Evolutionary conservation across 23 tunicate species (phyloP).

Genomic region (Trididemnum clinides): DNA sequence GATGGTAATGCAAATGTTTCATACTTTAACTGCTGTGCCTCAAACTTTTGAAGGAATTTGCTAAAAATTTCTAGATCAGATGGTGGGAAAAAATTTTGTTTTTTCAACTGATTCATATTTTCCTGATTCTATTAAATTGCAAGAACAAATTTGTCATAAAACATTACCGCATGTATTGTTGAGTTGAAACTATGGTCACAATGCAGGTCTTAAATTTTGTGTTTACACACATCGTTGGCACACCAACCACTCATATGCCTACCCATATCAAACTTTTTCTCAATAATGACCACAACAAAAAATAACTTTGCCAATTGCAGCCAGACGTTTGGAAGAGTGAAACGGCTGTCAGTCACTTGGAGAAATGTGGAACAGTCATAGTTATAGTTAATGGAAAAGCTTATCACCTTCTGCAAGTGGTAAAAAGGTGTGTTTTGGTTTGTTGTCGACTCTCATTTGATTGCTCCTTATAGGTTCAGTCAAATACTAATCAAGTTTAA

Average conservation of each 20-base stretch:
- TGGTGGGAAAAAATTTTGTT: background rate
- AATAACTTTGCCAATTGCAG: background rate
- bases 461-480: too few relatives aligned
- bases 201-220: too few relatives aligned
- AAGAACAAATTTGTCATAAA: background rate
- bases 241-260: background rate
- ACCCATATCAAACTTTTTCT: background rate
- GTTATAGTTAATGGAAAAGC: background rate
- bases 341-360: background rate
- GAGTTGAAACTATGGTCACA: too few relatives aligned
- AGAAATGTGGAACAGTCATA: background rate
- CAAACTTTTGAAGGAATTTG: background rate
- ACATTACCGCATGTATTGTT: too few relatives aligned
- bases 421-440: background rate
- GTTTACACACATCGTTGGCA: too few relatives aligned
- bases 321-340: background rate
- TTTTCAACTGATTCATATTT: background rate
- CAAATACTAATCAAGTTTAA: too few relatives aligned
- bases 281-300: background rate
- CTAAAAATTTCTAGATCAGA: background rate
- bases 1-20: conserved; percentile 7
- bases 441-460: too few relatives aligned
- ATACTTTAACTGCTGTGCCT: background rate
- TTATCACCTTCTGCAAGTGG: background rate
- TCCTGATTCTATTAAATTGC: background rate